Conservation (phyloP, 2,797 vertebrate species). For the Spinibarbus caldwelli region DNA sequence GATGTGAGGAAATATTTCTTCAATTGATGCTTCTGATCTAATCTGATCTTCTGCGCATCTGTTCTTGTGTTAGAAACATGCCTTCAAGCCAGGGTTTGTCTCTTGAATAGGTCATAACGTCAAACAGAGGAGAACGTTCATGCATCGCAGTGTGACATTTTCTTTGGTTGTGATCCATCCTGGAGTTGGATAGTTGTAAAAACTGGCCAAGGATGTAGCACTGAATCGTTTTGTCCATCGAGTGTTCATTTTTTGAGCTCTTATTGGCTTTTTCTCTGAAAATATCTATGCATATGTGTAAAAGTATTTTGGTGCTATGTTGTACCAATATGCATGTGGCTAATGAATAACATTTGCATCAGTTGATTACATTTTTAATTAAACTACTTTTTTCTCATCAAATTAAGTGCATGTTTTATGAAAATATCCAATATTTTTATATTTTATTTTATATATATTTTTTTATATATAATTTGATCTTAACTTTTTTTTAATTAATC, state of each 20-base stretch:
- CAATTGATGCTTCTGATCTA: conserved; percentile 1
- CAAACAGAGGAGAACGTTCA: neutral
- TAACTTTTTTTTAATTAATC: neutral
- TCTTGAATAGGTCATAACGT: conserved; percentile 7
- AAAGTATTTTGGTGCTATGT: conserved; percentile 23
- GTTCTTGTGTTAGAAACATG: neutral
- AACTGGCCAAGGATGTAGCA: neutral
- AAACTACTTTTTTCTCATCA: neutral
- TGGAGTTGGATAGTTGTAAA: neutral
- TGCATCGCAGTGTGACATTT: neutral
- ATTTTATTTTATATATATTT: neutral
- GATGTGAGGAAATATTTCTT: conserved; percentile 23
- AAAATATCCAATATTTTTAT: neutral
- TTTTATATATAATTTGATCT: neutral
- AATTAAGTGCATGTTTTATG: neutral
- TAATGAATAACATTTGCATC: neutral
- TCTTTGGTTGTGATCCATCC: conserved; percentile 26
- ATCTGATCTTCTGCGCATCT: neutral
- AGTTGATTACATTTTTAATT: neutral
- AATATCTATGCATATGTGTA: conserved; percentile 32
- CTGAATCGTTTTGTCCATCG: neutral
- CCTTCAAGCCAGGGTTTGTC: neutral
- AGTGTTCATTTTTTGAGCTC: neutral
- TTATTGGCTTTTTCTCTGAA: conserved; percentile 36
- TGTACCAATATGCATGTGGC: neutral